Base-by-base conservation (phyloP, 1,140 invertebrate genomes). In the Drosophila tropicalis region DNA sequence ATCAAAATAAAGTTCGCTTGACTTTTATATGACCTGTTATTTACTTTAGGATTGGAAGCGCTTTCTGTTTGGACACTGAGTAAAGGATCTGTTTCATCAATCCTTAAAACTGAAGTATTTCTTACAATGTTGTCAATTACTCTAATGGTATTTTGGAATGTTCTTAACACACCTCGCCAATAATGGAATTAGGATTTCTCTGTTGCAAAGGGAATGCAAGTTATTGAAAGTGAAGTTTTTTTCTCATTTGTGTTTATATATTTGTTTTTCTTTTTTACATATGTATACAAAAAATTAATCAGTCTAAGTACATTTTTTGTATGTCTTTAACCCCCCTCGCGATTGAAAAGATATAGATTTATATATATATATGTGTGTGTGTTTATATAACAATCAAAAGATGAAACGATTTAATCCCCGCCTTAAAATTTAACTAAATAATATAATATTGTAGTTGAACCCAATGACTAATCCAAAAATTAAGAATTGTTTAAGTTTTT, bases 231-330 rank as follows among this genome's bases (percentile, higher is more conserved):
- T 51, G 44, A 44, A 44, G 41, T 22, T 51, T 51, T 64, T 29
- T 40, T 17, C 0, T 32, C n/a, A 66, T 56, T 72, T 40, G 54
- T 47, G 44, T 68, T 68, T 29, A 29, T 29, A 29, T 78, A 67
- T 86, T 25, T 25, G 70, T 76, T 71, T 75, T 72, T 65, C 57
- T 44, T 76, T 76, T 44, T 76, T 76, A 62, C 39, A 41, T 71
- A 80, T 72, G 82, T 79, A 89, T 81, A 81, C 81, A 89, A 89
- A 89, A 89, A 89, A 89, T 90, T 89, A 90, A 89, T 89, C 85
- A 89, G 84, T 89, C 85, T 89, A 90, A 89, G 81, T 89, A 90
- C 70, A 62, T 72, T 78, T 77, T 76, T 77, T 77, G 67, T 66
- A 76, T 72, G 68, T 56, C 36, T 62, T 66, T 29, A 36, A 67